These are phyloP conservation scores for Dolichallabes microphthalmus DNA, from an alignment of 2,113 vertebrate genomes.

Conservation along the genomic window DNA sequence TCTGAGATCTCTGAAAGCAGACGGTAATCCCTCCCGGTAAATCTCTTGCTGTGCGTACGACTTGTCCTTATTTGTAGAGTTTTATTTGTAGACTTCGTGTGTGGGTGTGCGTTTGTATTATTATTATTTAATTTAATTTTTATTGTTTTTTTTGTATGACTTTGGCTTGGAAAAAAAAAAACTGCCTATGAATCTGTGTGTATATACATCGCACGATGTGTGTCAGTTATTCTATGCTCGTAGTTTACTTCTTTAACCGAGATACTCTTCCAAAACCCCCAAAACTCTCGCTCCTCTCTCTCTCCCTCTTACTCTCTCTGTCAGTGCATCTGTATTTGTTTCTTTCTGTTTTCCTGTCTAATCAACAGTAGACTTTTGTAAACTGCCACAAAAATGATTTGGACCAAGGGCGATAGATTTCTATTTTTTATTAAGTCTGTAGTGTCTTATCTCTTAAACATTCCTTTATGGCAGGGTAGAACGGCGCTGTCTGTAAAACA, in stretches of 20 bases:
- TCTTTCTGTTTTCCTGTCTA: slow-evolving; percentile 38
- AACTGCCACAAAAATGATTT: slow-evolving; percentile 75
- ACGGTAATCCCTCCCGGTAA: slow-evolving; percentile 61
- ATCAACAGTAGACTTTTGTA: slow-evolving; percentile 43
- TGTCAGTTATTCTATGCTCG: slow-evolving; percentile 60
- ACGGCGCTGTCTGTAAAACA: slow-evolving; percentile 72
- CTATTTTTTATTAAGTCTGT: slow-evolving; percentile 65
- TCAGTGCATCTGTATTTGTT: slow-evolving; percentile 23
- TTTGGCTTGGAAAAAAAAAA: slow-evolving; percentile 68
- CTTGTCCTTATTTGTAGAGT: slow-evolving; percentile 76
- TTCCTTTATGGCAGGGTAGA: slow-evolving; percentile 79
- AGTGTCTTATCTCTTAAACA: slow-evolving; percentile 84
- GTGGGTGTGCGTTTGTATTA: slow-evolving; percentile 65
- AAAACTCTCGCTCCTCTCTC: slow-evolving; percentile 2
- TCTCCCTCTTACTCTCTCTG: neutral
- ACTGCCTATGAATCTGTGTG: slow-evolving; percentile 75
- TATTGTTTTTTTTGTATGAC: slow-evolving; percentile 62
- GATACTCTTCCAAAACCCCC: slow-evolving; percentile 39
- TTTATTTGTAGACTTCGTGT: slow-evolving; percentile 78
- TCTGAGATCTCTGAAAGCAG: slow-evolving; percentile 66
- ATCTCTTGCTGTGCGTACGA: slow-evolving; percentile 55
- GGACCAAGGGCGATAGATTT: slow-evolving; percentile 80
- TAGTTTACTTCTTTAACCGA: slow-evolving; percentile 58
- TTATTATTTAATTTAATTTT: slow-evolving; percentile 73
- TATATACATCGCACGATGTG: slow-evolving; percentile 68